A percentile compares a stretch with the other conserved stretches of the same genome.
Conservation (phyloP, 2,113 vertebrate genomes). For the Seriola rivoliana region DNA sequence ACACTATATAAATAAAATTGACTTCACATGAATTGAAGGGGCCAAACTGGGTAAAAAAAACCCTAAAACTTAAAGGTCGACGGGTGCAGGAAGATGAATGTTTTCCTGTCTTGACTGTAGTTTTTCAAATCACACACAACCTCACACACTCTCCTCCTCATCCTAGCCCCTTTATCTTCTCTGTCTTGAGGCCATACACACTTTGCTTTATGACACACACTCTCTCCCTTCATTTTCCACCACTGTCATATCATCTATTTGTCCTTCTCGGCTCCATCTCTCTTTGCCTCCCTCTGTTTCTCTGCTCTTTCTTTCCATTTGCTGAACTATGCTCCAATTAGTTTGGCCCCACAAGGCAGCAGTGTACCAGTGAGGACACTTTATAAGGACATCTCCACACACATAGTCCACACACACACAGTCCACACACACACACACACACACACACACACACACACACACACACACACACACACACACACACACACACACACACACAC, state of each 20-base stretch:
- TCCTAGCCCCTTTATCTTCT: not conserved
- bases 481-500: slow-evolving; percentile 1
- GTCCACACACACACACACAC: not conserved
- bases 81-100: not conserved
- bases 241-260: slow-evolving; percentile 37
- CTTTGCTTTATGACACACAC: slow-evolving; percentile 22
- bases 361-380: slow-evolving; percentile 55
- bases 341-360: slow-evolving; percentile 66
- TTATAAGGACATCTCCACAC: slow-evolving; percentile 59
- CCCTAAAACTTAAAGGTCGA: not conserved
- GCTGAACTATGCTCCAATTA: slow-evolving; percentile 69
- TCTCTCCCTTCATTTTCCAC: slow-evolving; percentile 3
- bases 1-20: not conserved
- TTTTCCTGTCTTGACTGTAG: not conserved
- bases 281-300: slow-evolving; percentile 10
- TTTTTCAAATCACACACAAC: not conserved
- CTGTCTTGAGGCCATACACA: slow-evolving; percentile 9
- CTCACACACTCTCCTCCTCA: not conserved
- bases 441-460: not conserved
- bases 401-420: not conserved
- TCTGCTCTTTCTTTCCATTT: slow-evolving; percentile 47
- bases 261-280: slow-evolving; percentile 38
- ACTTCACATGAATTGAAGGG: not conserved
- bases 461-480: not conserved
- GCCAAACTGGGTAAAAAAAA: not conserved